Conservation (phyloP, 2,797 vertebrate species). For the Picus viridis region DNA sequence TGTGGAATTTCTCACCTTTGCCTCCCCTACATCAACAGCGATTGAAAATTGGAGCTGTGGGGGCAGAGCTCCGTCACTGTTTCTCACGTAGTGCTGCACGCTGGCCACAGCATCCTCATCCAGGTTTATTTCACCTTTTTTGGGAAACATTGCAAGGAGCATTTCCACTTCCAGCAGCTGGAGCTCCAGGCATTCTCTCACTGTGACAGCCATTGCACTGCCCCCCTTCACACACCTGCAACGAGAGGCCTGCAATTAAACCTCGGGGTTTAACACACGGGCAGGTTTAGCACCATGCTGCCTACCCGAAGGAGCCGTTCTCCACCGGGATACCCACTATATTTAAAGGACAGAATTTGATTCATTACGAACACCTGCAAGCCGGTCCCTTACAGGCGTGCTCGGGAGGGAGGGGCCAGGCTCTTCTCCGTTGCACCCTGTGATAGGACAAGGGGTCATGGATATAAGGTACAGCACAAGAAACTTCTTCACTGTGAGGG, state of each 20-base stretch:
- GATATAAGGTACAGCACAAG: no score
- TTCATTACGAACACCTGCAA: rapidly evolving
- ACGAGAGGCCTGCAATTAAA: neutral
- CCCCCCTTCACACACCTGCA: neutral
- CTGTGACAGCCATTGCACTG: constrained; percentile 32
- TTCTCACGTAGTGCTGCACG: constrained; percentile 70
- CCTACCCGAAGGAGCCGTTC: no score
- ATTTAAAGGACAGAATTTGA: no score
- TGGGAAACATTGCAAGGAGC: constrained; percentile 82
- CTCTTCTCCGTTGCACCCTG: no score
- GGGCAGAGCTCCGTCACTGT: constrained; percentile 58
- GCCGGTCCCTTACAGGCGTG: no score
- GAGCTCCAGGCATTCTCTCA: constrained; percentile 76
- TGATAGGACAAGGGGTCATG: no score
- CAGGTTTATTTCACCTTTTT: constrained; percentile 77
- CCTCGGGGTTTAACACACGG: rapidly evolving
- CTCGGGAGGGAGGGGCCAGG: no score
- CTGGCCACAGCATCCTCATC: constrained; percentile 63
- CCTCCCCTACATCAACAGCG: constrained; percentile 64
- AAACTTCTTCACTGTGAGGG: no score
- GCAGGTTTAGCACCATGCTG: rapidly evolving
- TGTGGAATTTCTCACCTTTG: constrained; percentile 63
- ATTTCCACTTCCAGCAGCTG: constrained; percentile 82
- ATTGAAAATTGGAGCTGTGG: constrained; percentile 72
- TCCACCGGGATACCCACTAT: rapidly evolving